Base-by-base conservation (phyloP, 2,797 vertebrate species). In the Parotocinclus haroldoi region DNA sequence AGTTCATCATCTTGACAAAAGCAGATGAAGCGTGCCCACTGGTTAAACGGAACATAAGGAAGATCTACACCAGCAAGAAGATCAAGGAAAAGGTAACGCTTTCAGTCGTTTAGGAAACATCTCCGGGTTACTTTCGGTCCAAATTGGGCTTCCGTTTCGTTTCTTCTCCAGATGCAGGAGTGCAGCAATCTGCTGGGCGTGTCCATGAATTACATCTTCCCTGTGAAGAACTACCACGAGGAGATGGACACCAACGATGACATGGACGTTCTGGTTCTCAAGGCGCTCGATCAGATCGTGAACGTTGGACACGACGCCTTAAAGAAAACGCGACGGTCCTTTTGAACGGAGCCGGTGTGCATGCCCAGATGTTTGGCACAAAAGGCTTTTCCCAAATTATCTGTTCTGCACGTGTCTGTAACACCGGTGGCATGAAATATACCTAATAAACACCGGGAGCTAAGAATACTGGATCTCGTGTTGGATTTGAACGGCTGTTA, bases 191-290 rank as follows among this genome's bases (percentile, higher is more conserved):
- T 10, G 40, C n/a, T 60, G 7, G 68, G 63, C 7, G 9, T 76
- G 14, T 58, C 71, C 2, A 27, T 71, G 59, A 56, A 12, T 17
- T 7, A 48, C 42, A 63, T 76, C 58, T 69, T 73, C 19, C 66
- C 70, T 53, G 62, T 76, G 10, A 74, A 73, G 51, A 71, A 62
- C 68, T 74, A 77, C 57, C 64, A 74, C 42, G 57, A 73, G 19
- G 70, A 76, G 56, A 38, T 37, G 27, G 66, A 69, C 17, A 36
- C 59, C 14, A n/a, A 70, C 0, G 17, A 59, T 9, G 49, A 59
- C 14, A 36, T 65, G 8, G 73, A 75, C 52, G 14, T 67, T 16
- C 48, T 76, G 57, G 36, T 72, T 39, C 58, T 76, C 38, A 68
- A n/a, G 13, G 64, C 68, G 36, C 57, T 77, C 1, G 55, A 36